Percentiles rank a stretch among this genome's conserved stretches.
phyloP scores from a whole-genome alignment of 2,888 invertebrate species.

The Ormyrus thymus region DNA sequence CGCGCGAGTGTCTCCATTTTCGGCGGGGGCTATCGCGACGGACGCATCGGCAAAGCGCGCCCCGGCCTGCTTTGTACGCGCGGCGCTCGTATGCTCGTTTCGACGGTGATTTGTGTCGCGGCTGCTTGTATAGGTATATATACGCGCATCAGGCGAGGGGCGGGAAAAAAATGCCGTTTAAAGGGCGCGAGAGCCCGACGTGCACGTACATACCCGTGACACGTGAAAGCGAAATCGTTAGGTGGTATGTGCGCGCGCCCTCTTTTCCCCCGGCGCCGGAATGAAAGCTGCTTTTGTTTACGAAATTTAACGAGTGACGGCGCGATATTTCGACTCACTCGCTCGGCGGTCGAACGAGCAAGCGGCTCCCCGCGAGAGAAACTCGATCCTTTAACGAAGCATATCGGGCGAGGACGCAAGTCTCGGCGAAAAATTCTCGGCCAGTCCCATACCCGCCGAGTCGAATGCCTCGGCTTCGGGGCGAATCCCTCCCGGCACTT shows the following conservation, averaged over 20 bases:
- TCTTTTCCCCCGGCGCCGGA: not conserved
- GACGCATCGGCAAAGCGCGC: slow-evolving; percentile 6
- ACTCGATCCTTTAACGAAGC: slow-evolving; percentile 50
- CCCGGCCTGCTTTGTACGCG: slow-evolving; percentile 1
- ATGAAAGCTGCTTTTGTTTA: not conserved
- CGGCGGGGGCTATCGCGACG: not conserved
- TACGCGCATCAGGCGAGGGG: not conserved
- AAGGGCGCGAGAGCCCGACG: slow-evolving; percentile 1
- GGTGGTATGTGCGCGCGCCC: not conserved
- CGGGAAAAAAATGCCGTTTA: slow-evolving; percentile 28
- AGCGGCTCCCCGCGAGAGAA: slow-evolving; percentile 32
- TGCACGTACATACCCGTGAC: not conserved
- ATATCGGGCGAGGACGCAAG: slow-evolving; percentile 22
- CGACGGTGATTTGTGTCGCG: not conserved
- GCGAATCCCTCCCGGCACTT: slow-evolving; percentile 29
- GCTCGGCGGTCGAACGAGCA: slow-evolving; percentile 14
- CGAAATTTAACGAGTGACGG: not conserved
- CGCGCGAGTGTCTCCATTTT: no score
- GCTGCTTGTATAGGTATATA: not conserved
- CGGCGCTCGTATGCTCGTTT: not conserved
- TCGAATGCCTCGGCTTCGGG: not conserved
- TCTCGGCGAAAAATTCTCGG: slow-evolving; percentile 18
- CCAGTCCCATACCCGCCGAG: not conserved
- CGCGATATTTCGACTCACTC: not conserved
- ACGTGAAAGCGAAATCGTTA: slow-evolving; percentile 25